A percentile compares a stretch with the other conserved stretches of the same genome.
Conservation (phyloP, 2,113 vertebrate species). For the Anarhynchus alexandrinus region DNA sequence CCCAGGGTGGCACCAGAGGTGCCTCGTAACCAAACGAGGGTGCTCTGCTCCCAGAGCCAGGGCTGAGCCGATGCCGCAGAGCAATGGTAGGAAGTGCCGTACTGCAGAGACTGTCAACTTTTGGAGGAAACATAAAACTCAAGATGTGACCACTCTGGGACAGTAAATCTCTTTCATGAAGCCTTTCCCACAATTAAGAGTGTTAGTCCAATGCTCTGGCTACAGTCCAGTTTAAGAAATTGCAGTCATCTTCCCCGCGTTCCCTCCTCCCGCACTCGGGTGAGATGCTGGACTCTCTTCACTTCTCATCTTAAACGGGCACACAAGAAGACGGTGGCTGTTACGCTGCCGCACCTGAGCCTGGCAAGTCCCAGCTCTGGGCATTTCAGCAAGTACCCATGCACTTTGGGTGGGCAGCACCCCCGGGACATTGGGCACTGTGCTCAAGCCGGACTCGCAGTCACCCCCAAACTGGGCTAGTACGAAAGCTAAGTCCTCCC, state of each 20-base stretch:
- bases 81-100: slow-evolving; percentile 5
- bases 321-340: rapidly evolving
- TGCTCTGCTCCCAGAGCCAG: background rate
- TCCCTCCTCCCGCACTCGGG: background rate
- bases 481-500: background rate
- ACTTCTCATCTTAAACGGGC: background rate
- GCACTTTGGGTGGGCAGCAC: background rate
- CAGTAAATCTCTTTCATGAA: slow-evolving; percentile 63
- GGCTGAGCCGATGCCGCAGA: background rate
- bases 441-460: background rate
- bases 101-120: slow-evolving; percentile 6
- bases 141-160: slow-evolving; percentile 65
- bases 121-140: slow-evolving; percentile 63
- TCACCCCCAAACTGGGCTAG: background rate
- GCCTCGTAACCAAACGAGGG: rapidly evolving
- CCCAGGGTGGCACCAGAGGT: background rate
- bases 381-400: background rate
- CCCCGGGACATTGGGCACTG: rapidly evolving
- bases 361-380: background rate
- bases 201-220: slow-evolving; percentile 34
- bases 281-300: background rate
- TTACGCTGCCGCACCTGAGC: background rate
- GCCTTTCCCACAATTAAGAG: slow-evolving; percentile 64
- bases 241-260: background rate
- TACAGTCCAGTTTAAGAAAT: slow-evolving; percentile 20